Percentiles rank a stretch among this genome's conserved stretches.
Evolutionary conservation across 2,888 invertebrate genomes (phyloP).

Genomic region (Trisateles emortualis): DNA sequence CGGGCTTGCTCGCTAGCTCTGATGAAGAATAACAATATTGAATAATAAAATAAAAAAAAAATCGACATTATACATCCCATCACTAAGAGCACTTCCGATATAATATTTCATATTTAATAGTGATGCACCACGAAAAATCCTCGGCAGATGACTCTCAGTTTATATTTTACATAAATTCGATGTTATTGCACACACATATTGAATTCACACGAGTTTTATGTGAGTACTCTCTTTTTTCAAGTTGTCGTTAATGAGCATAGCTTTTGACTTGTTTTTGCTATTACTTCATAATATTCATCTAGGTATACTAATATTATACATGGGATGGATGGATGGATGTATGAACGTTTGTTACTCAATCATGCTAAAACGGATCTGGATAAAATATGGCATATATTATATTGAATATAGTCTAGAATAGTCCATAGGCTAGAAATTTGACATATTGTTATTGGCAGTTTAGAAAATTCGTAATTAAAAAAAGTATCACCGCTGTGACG

Average conservation of each 20-base stretch:
- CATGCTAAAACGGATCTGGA: too few species aligned
- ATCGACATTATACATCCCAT: constrained; percentile 28
- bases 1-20: too few species aligned
- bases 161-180: constrained; percentile 51
- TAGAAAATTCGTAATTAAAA: too few species aligned
- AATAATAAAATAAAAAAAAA: constrained; percentile 15
- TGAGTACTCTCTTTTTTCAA: constrained; percentile 7
- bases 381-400: too few species aligned
- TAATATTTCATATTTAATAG: constrained; percentile 82
- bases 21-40: too few species aligned
- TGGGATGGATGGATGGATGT: too few species aligned
- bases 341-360: too few species aligned
- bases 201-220: constrained; percentile 32
- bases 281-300: not conserved
- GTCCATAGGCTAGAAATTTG: too few species aligned
- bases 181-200: constrained; percentile 44
- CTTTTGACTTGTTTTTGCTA: not conserved
- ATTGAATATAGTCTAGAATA: too few species aligned
- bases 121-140: constrained; percentile 75
- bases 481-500: too few species aligned
- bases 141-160: constrained; percentile 63
- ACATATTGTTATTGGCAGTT: too few species aligned
- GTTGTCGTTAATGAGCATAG: constrained; percentile 4
- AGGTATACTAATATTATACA: too few species aligned
- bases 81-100: constrained; percentile 68